A percentile compares a stretch with the other conserved stretches of the same genome.
Evolutionary conservation across 2,797 vertebrate species (phyloP).

Genomic region (Lutjanus argentimaculatus): DNA sequence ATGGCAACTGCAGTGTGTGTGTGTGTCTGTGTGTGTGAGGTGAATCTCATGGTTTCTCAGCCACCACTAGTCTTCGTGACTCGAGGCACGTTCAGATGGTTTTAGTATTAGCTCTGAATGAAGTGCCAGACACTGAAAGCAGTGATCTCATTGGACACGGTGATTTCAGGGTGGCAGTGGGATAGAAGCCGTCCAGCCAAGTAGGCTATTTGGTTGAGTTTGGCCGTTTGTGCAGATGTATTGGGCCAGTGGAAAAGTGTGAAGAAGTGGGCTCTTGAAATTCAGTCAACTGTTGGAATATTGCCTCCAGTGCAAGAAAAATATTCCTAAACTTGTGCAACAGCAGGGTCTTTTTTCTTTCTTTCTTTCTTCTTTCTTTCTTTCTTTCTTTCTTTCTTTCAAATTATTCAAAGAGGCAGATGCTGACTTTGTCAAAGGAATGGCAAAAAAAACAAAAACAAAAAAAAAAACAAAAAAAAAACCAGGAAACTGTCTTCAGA

Average conservation of each 20-base stretch:
- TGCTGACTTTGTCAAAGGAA: no score
- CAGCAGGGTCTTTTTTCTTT: neutral
- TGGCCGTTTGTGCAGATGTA: conserved; percentile 38
- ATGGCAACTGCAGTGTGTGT: conserved; percentile 79
- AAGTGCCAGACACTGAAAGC: conserved; percentile 67
- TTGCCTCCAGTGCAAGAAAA: neutral
- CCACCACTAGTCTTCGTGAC: conserved; percentile 70
- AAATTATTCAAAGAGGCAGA: no score
- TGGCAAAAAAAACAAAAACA: no score
- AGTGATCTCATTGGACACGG: conserved; percentile 66
- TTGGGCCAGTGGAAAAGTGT: conserved; percentile 57
- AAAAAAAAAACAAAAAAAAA: no score
- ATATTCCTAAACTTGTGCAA: conserved; percentile 1
- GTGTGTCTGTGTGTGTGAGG: conserved; percentile 55
- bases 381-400: conserved; percentile 8
- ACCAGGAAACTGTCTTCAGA: no score
- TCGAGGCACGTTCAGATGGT: conserved; percentile 78
- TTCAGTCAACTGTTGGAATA: conserved; percentile 50
- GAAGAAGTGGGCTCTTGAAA: conserved; percentile 36
- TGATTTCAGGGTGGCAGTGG: conserved; percentile 53
- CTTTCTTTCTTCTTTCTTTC: conserved; percentile 8
- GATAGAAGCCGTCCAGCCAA: conserved; percentile 54
- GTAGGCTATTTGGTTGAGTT: conserved; percentile 43
- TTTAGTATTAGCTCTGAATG: conserved; percentile 77
- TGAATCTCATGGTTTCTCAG: conserved; percentile 73